Evolutionary conservation across 92 coral and sea anemone genomes (phyloP), one percentile per base, ranked within the genome.

Genomic region (Zoanthus sociatus): DNA sequence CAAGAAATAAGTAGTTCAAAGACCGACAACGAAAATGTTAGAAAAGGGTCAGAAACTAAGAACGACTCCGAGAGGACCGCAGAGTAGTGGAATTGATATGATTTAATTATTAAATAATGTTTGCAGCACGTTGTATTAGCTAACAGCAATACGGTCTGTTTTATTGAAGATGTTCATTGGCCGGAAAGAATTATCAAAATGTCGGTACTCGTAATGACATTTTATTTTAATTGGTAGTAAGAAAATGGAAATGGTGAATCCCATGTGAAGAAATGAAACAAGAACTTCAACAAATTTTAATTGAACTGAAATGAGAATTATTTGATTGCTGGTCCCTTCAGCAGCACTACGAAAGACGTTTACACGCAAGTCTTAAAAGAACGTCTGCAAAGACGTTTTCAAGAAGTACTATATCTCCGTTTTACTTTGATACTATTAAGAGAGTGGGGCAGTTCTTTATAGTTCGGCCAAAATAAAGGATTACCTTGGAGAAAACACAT

Each of bases 141-240:
- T 81, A 42, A 44, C 85, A 64, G 33, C 46, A 30, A 63, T 63
- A 81, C 45, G 84, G 73, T 79, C 56, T n/a, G 72, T n/a, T 64
- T 45, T 21, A 58, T 63, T 37, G 72, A 79, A 42, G 73, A 44
- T 11, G 44, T 46, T 63, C 17, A 53, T 61, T 55, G 45, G 70
- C 37, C 58, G 15, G 13, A 45, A 79, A 18, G 73, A 18, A 37
- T 3, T 51, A 4, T 11, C 42, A 37, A 37, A 37, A 33, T 7
- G 16, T 17, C 55, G 17, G 55, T 21, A 75, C 9, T n/a, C 47
- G 0, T 64, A 45, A 7, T 54, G 31, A 6, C 12, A 50, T 50
- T 50, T 50, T 50, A 11, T 15, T 66, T 81, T 64, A 48, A 67
- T 18, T 44, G 17, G 85, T 67, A 5, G 26, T 46, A 11, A 50